phyloP scores from a whole-genome alignment of 2,888 invertebrate genomes.

The Conops quadrifasciatus region DNA sequence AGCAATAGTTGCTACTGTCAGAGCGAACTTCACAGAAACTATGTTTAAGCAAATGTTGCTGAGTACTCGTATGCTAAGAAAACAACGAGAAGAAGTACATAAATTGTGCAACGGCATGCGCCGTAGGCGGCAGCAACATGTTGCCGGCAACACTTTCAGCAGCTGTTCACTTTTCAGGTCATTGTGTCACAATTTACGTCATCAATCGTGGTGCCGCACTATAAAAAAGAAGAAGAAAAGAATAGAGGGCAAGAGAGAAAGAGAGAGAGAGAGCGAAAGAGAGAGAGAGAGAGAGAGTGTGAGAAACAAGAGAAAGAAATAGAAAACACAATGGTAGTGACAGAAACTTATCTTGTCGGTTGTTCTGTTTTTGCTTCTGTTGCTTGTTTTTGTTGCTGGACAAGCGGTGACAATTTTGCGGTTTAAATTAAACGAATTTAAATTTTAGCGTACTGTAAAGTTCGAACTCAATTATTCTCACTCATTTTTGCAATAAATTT shows the following conservation, averaged over 20 bases:
- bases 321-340: background rate
- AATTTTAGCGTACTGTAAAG: no score
- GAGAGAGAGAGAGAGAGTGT: background rate
- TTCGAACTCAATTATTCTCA: no score
- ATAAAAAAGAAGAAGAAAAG: background rate
- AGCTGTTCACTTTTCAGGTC: constrained; percentile 45
- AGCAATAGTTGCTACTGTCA: no score
- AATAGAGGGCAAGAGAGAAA: background rate
- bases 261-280: background rate
- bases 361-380: background rate
- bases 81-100: no score
- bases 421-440: no score
- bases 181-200: constrained; percentile 54
- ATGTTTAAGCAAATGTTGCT: no score
- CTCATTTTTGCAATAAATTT: no score
- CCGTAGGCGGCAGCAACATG: constrained; percentile 30
- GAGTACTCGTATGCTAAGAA: no score
- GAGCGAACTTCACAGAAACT: no score
- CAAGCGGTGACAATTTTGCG: no score
- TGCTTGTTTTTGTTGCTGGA: background rate
- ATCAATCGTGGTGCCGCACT: constrained; percentile 34
- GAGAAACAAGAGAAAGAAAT: background rate
- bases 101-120: background rate
- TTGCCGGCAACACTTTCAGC: constrained; percentile 18
- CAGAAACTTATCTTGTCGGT: background rate